A percentile compares a stretch with the other conserved stretches of the same genome.
Conservation (phyloP, 2,888 invertebrate species). For the Caenorhabditis uteleia region DNA sequence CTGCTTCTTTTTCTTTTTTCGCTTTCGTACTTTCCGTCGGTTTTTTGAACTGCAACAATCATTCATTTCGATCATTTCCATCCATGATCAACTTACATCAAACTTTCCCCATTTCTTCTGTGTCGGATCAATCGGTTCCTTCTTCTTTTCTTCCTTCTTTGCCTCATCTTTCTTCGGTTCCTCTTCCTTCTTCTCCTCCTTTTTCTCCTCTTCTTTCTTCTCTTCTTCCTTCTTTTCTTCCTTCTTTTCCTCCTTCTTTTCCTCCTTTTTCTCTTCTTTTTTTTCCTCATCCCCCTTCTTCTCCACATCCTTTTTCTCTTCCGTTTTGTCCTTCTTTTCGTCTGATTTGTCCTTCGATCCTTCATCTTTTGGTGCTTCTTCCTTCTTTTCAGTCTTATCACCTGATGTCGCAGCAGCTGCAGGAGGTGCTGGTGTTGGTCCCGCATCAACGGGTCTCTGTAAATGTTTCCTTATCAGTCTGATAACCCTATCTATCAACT, state of each 20-base stretch:
- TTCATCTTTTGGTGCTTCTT: too few species aligned
- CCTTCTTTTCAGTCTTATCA: background rate
- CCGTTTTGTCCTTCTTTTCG: background rate
- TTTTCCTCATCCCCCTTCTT: background rate
- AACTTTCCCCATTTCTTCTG: background rate
- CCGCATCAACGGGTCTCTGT: too few species aligned
- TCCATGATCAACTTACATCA: background rate
- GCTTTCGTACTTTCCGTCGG: constrained; percentile 36
- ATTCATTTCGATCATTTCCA: background rate
- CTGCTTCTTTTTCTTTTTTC: constrained; percentile 23
- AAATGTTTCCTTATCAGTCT: too few species aligned
- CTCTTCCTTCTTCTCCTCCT: constrained; percentile 1
- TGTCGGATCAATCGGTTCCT: background rate
- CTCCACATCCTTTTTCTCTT: background rate
- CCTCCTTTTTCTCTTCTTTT: constrained; percentile 10
- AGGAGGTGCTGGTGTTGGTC: too few species aligned
- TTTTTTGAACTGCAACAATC: too few species aligned
- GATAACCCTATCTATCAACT: too few species aligned
- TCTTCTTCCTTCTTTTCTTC: constrained; percentile 4
- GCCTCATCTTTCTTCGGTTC: background rate
- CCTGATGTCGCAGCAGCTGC: too few species aligned
- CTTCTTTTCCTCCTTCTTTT: background rate
- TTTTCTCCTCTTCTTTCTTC: constrained; percentile 13
- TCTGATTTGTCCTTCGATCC: background rate
- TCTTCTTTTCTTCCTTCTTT: constrained; percentile 5